These are phyloP conservation scores for Hephaestus fuliginosus DNA, from an alignment of 2,797 vertebrate genomes.

Conservation along the genomic window DNA sequence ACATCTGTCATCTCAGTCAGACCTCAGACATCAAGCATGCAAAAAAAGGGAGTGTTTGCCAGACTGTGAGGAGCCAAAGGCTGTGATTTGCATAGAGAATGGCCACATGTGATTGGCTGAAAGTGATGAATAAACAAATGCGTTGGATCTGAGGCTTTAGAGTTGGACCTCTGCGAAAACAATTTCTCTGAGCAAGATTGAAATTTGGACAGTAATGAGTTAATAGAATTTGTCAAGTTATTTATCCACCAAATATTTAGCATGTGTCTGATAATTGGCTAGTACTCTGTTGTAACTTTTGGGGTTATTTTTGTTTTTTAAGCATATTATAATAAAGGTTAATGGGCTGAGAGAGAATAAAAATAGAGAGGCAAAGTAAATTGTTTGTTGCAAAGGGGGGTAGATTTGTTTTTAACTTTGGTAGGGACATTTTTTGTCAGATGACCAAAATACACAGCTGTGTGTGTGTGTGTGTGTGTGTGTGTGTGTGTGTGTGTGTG, in stretches of 20 bases:
- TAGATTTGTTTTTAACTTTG: background rate
- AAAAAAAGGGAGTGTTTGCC: slow-evolving; percentile 47
- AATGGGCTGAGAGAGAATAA: slow-evolving; percentile 30
- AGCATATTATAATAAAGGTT: slow-evolving; percentile 48
- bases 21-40: slow-evolving; percentile 68
- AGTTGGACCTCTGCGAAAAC: slow-evolving; percentile 38
- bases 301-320: background rate
- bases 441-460: background rate
- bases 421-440: background rate
- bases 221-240: slow-evolving; percentile 29
- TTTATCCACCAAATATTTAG: slow-evolving; percentile 18
- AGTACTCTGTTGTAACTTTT: slow-evolving; percentile 14
- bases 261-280: slow-evolving; percentile 16
- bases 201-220: slow-evolving; percentile 39
- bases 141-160: slow-evolving; percentile 40
- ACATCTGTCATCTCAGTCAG: slow-evolving; percentile 76
- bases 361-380: slow-evolving; percentile 18
- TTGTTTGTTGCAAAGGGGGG: background rate
- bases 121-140: slow-evolving; percentile 68
- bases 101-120: slow-evolving; percentile 60
- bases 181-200: slow-evolving; percentile 7
- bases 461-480: background rate
- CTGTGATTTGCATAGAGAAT: slow-evolving; percentile 68
- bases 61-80: slow-evolving; percentile 57
- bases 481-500: background rate